These are phyloP conservation scores for Electrona antarctica DNA, from an alignment of 2,113 vertebrate species.

Conservation along the genomic window DNA sequence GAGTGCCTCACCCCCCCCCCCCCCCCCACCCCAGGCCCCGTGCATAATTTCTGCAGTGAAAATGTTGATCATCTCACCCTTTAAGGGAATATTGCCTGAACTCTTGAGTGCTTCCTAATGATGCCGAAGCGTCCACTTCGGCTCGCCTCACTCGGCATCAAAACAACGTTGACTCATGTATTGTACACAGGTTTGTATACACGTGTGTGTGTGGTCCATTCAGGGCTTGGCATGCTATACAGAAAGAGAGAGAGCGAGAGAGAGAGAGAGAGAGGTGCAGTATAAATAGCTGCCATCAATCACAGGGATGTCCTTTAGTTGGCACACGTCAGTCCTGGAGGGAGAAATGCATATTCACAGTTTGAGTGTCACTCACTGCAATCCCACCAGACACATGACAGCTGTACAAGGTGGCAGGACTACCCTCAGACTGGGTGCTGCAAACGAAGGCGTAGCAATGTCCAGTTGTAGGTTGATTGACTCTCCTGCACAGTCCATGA, in stretches of 20 bases:
- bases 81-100: slow-evolving; percentile 31
- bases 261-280: slow-evolving; percentile 11
- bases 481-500: not conserved
- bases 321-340: slow-evolving; percentile 61
- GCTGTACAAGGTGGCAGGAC: slow-evolving; percentile 47
- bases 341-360: slow-evolving; percentile 67
- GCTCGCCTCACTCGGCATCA: slow-evolving; percentile 7
- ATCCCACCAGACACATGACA: slow-evolving; percentile 62
- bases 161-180: slow-evolving; percentile 3
- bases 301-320: slow-evolving; percentile 67
- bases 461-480: slow-evolving; percentile 45
- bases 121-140: slow-evolving; percentile 12
- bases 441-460: too few species aligned
- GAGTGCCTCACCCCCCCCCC: not conserved
- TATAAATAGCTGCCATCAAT: slow-evolving; percentile 76
- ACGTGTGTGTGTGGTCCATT: slow-evolving; percentile 27
- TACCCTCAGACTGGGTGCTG: slow-evolving; percentile 41
- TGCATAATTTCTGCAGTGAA: slow-evolving; percentile 50
- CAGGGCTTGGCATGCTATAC: slow-evolving; percentile 34
- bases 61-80: not conserved
- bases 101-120: slow-evolving; percentile 28
- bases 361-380: slow-evolving; percentile 64
- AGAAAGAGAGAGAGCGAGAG: slow-evolving; percentile 10
- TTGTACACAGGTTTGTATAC: not conserved
- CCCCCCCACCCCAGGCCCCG: not conserved